Evolutionary conservation across 64 coral and sea anemone species (phyloP), one percentile per base, ranked within the genome.

Genomic region (Montipora foliosa): DNA sequence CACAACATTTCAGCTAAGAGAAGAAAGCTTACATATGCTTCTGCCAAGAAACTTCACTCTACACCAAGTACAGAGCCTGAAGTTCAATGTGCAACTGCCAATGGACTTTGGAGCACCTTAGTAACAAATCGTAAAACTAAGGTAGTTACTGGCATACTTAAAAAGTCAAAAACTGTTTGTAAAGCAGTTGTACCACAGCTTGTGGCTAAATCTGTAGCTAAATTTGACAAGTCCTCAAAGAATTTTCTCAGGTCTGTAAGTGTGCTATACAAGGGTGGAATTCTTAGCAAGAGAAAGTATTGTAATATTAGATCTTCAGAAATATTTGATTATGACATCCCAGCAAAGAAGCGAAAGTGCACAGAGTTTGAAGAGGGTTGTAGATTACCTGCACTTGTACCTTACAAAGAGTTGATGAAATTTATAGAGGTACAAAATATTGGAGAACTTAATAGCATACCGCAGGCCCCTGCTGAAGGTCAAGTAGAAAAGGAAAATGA

Each of bases 211-310:
- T 76, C 20, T 76, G 74, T 76, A 8, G 74, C 74, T 76, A 76
- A 44, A 76, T 76, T 76, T 76, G 74, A 76, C 44, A 76, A 76
- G 74, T 76, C 74, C 10, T 76, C 74, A 46, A 37, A 76, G 25
- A 93, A 93, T 79, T 79, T 79, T 77, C 11, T 88, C 47, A 93
- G 52, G 92, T 94, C 92, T 94, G 92, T 88, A 58, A 75, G 86
- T 94, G 85, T 94, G 45, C 61, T 89, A 53, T 94, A 94, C 68
- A 88, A 68, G 49, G 92, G 92, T 46, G 85, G 87, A 7, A 89
- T 94, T 79, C 76, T 89, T 20, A 89, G 87, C 73, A 94, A 94
- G 76, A 89, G 69, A 89, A 94, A 89, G 76, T 89, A 94, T 83
- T 89, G 49, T 49, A 75, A 59, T 29, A 74, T 87, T 37, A 49